A percentile compares a stretch with the other conserved stretches of the same genome.
These are phyloP conservation scores for Salminus brasiliensis DNA, from an alignment of 2,113 vertebrate genomes.

Conservation along the genomic window DNA sequence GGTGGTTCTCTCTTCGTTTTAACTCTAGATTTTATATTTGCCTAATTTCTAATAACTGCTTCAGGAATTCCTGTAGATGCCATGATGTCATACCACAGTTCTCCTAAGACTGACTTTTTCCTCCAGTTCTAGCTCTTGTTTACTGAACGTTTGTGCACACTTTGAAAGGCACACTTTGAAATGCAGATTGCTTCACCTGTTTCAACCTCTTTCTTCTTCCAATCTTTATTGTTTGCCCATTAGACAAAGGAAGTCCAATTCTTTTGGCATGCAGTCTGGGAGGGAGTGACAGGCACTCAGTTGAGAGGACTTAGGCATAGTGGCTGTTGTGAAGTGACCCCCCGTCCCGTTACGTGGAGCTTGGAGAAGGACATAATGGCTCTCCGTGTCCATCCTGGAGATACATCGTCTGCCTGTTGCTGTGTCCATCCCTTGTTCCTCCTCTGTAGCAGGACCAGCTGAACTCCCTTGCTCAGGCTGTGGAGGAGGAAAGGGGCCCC, in stretches of 20 bases:
- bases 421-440: conserved; percentile 29
- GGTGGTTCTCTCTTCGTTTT: no score
- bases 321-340: neutral
- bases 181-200: neutral
- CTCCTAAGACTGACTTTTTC: no score
- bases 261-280: conserved; percentile 74
- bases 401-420: conserved; percentile 1
- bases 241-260: conserved; percentile 77
- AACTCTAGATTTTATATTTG: no score
- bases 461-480: conserved; percentile 42
- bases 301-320: neutral
- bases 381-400: neutral
- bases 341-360: neutral
- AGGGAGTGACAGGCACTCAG: conserved; percentile 62
- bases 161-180: no score
- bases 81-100: no score
- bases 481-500: conserved; percentile 37
- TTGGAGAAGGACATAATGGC: conserved; percentile 3
- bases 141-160: no score
- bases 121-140: no score
- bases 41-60: no score
- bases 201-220: no score
- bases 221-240: neutral
- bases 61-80: no score
- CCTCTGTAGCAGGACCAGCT: conserved; percentile 38